Evolutionary conservation across 2,797 vertebrate species (phyloP).

Genomic region (Potorous gilbertii): DNA sequence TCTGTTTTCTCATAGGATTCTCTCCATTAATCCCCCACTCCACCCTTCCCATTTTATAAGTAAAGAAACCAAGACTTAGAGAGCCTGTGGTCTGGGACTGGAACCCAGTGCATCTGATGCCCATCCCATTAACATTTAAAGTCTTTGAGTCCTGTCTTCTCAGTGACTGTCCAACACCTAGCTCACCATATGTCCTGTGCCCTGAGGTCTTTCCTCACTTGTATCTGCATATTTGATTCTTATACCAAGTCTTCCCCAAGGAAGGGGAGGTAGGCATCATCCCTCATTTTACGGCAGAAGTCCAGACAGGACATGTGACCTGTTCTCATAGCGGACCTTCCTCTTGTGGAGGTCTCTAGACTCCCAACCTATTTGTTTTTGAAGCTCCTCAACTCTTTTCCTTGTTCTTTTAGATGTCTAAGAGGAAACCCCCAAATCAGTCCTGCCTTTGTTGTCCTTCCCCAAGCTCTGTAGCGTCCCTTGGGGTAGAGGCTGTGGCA

Average conservation of each 20-base stretch:
- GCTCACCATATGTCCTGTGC: neutral
- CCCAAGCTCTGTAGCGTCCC: neutral
- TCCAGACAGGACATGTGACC: neutral
- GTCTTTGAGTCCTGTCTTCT: neutral
- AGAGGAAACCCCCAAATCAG: neutral
- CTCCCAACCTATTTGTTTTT: neutral
- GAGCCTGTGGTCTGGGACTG: neutral
- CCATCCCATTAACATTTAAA: neutral
- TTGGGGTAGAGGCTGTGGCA: neutral
- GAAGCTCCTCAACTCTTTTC: neutral
- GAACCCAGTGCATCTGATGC: neutral
- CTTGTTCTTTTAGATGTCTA: neutral
- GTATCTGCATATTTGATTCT: neutral
- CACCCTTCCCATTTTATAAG: neutral
- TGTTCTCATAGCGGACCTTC: neutral
- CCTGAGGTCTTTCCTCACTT: neutral
- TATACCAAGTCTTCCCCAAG: neutral
- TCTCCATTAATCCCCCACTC: neutral
- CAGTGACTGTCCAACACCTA: neutral
- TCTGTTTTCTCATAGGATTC: neutral
- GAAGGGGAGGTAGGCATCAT: neutral
- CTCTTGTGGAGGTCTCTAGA: neutral
- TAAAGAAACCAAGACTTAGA: conserved; percentile 16
- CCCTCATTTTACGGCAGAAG: neutral
- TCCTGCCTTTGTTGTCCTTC: neutral